A percentile compares a stretch with the other conserved stretches of the same genome.
These are phyloP conservation scores for Danio albolineatus DNA, from an alignment of 2,797 vertebrate genomes.

Conservation along the genomic window DNA sequence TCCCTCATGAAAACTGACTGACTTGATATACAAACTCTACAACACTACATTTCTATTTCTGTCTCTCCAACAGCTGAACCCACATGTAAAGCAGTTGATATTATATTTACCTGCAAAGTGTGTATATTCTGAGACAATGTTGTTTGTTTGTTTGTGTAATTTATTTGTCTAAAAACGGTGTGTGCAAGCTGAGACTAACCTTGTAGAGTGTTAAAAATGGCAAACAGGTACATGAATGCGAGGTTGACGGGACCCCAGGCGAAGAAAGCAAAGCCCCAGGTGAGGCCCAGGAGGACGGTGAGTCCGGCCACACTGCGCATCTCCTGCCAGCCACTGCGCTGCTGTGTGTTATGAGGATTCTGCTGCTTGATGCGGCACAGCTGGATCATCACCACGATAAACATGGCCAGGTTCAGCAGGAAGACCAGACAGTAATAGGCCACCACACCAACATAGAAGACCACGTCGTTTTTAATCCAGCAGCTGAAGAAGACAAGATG, in stretches of 20 bases:
- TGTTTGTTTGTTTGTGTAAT: too few relatives aligned
- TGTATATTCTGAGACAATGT: too few relatives aligned
- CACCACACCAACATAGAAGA: conserved; percentile 92
- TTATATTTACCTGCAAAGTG: too few relatives aligned
- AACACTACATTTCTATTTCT: too few relatives aligned
- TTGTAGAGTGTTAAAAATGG: conserved; percentile 95
- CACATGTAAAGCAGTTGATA: too few relatives aligned
- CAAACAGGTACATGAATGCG: conserved; percentile 93
- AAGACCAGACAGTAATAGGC: conserved; percentile 93
- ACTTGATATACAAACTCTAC: too few relatives aligned
- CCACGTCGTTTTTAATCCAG: conserved; percentile 86
- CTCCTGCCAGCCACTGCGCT: conserved; percentile 84
- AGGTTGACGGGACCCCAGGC: conserved; percentile 91
- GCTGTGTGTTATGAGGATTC: conserved; percentile 87
- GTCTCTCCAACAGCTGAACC: too few relatives aligned
- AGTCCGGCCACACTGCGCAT: conserved; percentile 88
- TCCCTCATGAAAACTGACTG: too few relatives aligned
- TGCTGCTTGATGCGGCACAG: conserved; percentile 90
- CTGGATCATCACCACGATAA: conserved; percentile 94
- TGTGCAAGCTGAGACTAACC: conserved; percentile 71
- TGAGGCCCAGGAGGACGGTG: conserved; percentile 92
- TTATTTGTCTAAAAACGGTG: neutral
- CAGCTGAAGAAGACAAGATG: conserved; percentile 77
- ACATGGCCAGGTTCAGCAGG: conserved; percentile 91
- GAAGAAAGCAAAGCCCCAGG: conserved; percentile 98